A percentile compares a stretch with the other conserved stretches of the same genome.
These are phyloP conservation scores for Sakesphorus luctuosus DNA, from an alignment of 2,113 vertebrate species.

Conservation along the genomic window DNA sequence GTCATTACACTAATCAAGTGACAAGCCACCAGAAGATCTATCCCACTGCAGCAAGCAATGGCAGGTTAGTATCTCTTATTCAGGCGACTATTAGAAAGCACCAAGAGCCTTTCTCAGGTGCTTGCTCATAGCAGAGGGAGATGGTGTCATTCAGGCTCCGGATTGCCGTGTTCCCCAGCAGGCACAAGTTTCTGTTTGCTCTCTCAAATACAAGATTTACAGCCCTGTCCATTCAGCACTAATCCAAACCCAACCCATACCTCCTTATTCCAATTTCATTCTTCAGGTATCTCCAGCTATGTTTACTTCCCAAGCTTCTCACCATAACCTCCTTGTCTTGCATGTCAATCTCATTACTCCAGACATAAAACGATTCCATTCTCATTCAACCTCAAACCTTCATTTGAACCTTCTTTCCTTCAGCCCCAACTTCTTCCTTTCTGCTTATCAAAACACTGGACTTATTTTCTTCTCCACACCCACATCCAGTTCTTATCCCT, in stretches of 20 bases:
- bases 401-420: background rate
- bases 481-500: background rate
- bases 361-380: background rate
- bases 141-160: background rate
- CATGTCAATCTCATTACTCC: background rate
- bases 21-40: background rate
- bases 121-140: background rate
- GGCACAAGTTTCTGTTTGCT: background rate
- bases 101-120: background rate
- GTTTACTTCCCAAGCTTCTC: background rate
- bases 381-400: background rate
- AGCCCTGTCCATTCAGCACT: background rate
- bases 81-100: background rate
- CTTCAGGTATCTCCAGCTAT: background rate
- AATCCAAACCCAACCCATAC: background rate
- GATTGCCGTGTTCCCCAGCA: background rate
- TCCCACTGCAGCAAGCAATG: background rate
- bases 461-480: constrained; percentile 9
- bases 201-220: background rate
- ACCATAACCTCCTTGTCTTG: background rate
- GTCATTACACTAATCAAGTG: background rate
- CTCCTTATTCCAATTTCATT: background rate
- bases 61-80: background rate
- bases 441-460: background rate
- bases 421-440: background rate